phyloP scores from a whole-genome alignment of 2,888 invertebrate species.

The Tolmerus cingulatus region DNA sequence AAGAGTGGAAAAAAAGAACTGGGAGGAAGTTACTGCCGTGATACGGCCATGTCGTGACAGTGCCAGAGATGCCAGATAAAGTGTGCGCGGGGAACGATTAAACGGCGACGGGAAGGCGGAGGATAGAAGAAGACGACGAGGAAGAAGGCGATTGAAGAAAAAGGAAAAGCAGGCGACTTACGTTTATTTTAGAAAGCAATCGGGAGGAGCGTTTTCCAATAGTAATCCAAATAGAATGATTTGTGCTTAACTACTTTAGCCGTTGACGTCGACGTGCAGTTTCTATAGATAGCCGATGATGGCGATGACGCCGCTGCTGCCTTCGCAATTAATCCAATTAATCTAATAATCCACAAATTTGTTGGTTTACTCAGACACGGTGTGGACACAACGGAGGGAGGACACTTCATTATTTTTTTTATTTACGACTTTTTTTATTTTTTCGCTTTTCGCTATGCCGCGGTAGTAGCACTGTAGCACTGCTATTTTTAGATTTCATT shows the following conservation, averaged over 20 bases:
- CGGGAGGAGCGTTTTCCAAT: conserved; percentile 21
- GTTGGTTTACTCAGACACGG: conserved; percentile 22
- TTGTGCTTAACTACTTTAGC: conserved; percentile 24
- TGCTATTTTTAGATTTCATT: conserved; percentile 39
- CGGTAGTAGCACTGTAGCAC: conserved; percentile 14
- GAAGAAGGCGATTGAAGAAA: neutral
- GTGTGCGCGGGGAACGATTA: neutral
- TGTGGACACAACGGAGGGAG: neutral
- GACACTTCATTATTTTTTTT: conserved; percentile 40
- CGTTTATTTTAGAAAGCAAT: conserved; percentile 42
- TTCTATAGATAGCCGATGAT: conserved; percentile 17
- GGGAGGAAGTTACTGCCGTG: neutral
- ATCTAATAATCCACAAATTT: conserved; percentile 40
- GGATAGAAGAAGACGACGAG: neutral
- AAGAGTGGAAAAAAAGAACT: neutral
- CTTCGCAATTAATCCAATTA: conserved; percentile 39
- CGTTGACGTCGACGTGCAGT: neutral
- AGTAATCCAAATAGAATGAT: conserved; percentile 38
- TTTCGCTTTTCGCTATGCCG: neutral
- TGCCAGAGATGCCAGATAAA: neutral
- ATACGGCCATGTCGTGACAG: neutral
- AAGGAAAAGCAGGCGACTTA: conserved; percentile 23
- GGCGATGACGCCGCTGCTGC: conserved; percentile 3
- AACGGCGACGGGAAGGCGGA: neutral
- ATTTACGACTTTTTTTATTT: neutral